Evolutionary conservation across 2,113 vertebrate genomes (phyloP).

Genomic region (Microtus oregoni): DNA sequence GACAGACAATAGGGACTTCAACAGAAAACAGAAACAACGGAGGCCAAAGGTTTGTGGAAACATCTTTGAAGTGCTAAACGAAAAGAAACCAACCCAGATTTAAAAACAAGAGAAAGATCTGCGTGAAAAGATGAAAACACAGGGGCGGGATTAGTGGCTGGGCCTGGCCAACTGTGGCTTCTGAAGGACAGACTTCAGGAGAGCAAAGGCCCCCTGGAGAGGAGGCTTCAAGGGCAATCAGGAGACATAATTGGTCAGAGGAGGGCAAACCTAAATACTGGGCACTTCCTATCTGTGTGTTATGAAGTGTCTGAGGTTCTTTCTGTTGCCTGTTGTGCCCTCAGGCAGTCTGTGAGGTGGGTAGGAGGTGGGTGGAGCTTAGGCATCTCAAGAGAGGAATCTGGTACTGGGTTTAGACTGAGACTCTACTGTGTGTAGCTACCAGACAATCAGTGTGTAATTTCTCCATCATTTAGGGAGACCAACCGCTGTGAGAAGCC

Average conservation of each 20-base stretch:
- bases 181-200: not conserved
- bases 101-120: slow-evolving; percentile 9
- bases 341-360: not conserved
- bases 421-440: not conserved
- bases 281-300: not conserved
- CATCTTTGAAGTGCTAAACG: not conserved
- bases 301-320: not conserved
- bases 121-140: not conserved
- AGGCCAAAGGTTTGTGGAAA: not conserved
- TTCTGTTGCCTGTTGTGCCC: not conserved
- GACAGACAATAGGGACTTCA: not conserved
- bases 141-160: not conserved
- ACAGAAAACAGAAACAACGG: not conserved
- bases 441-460: not conserved
- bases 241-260: not conserved
- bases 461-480: slow-evolving; percentile 10
- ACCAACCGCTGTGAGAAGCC: not conserved
- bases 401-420: not conserved
- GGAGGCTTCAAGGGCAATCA: not conserved
- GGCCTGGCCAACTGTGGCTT: not conserved
- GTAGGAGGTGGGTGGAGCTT: not conserved
- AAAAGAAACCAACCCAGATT: not conserved
- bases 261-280: not conserved
- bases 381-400: too few relatives aligned
- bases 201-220: not conserved